These are phyloP conservation scores for Chauna torquata DNA, from an alignment of 2,113 vertebrate genomes.

Conservation along the genomic window DNA sequence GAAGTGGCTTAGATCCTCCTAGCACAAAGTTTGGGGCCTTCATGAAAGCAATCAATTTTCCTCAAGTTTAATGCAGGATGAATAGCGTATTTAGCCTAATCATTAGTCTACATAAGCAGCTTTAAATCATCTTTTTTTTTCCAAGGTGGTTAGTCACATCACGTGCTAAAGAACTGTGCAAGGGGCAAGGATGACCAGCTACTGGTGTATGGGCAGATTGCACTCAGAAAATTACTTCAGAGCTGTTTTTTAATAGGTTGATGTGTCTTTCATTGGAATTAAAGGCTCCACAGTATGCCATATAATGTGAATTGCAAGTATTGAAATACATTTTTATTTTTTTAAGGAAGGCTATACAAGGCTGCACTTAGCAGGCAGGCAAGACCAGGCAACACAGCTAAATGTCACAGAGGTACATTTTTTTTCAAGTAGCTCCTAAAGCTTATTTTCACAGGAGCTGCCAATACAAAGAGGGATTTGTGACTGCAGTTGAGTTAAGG, in stretches of 20 bases:
- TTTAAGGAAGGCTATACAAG: background rate
- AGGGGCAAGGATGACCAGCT: background rate
- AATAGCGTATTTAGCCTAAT: background rate
- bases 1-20: background rate
- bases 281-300: background rate
- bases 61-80: background rate
- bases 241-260: background rate
- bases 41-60: background rate
- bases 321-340: background rate
- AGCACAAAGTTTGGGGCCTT: background rate
- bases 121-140: background rate
- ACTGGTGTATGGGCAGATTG: background rate
- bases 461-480: constrained; percentile 63
- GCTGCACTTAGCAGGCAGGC: background rate
- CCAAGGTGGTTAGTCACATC: rapidly evolving
- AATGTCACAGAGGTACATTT: constrained; percentile 10
- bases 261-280: background rate
- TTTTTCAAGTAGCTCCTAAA: constrained; percentile 32
- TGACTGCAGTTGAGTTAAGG: constrained; percentile 51
- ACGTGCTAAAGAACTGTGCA: background rate
- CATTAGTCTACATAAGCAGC: background rate
- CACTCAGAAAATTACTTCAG: background rate
- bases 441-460: constrained; percentile 38
- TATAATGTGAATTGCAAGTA: background rate
- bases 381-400: background rate